phyloP scores from a whole-genome alignment of 2,888 invertebrate genomes.

The Horisme vitalbata region DNA sequence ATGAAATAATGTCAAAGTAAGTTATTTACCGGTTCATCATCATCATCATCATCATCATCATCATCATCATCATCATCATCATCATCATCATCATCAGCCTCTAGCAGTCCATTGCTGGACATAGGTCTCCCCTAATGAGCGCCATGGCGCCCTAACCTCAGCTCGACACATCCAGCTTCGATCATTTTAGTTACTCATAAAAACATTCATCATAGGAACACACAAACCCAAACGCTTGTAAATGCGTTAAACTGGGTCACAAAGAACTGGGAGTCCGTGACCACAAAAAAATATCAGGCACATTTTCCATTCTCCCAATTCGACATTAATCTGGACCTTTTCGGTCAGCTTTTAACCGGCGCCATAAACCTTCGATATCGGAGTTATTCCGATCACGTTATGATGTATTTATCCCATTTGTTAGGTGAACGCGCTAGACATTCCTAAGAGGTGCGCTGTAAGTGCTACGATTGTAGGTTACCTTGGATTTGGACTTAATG shows the following conservation, averaged over 20 bases:
- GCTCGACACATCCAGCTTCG: too few relatives aligned
- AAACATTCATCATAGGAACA: too few relatives aligned
- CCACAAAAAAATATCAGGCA: slow-evolving; percentile 22
- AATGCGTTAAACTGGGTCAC: slow-evolving; percentile 3
- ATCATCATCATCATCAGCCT: too few relatives aligned
- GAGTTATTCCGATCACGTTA: slow-evolving; percentile 29
- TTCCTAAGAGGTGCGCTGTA: slow-evolving; percentile 20
- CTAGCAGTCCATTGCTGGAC: too few relatives aligned
- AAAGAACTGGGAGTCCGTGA: slow-evolving; percentile 7
- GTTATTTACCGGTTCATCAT: too few relatives aligned
- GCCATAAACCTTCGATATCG: slow-evolving; percentile 28
- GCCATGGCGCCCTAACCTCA: too few relatives aligned
- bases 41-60: too few relatives aligned
- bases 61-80: too few relatives aligned
- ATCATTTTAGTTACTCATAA: too few relatives aligned
- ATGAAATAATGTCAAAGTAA: too few relatives aligned
- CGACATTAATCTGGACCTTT: slow-evolving; percentile 32
- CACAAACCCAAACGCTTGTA: not conserved
- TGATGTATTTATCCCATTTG: slow-evolving; percentile 33
- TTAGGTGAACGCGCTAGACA: slow-evolving; percentile 30
- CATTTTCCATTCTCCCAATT: slow-evolving; percentile 21
- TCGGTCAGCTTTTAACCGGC: slow-evolving; percentile 30
- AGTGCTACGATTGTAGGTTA: not conserved
- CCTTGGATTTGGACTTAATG: too few relatives aligned
- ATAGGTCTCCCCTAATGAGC: too few relatives aligned